Percentiles rank a stretch among this genome's conserved stretches.
These are phyloP conservation scores for Elysia chlorotica DNA, from an alignment of 1,140 invertebrate genomes.

Conservation along the genomic window DNA sequence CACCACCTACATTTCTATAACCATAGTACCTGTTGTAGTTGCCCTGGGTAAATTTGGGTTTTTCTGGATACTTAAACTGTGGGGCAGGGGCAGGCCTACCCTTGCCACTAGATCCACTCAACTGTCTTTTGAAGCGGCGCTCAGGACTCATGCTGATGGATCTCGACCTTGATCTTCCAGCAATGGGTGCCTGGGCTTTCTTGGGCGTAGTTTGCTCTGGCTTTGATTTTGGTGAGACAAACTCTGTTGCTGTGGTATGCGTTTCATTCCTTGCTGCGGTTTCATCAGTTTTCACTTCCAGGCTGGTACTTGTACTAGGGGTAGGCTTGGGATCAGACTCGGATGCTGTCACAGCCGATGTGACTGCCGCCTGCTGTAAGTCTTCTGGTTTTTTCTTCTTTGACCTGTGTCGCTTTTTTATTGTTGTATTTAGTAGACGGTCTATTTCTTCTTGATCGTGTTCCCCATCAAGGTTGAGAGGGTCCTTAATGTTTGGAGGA, in stretches of 20 bases:
- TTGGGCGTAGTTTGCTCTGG: not conserved
- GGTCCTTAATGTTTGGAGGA: constrained; percentile 89
- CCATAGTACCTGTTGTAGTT: constrained; percentile 98
- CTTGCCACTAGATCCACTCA: constrained; percentile 30
- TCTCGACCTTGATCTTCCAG: not conserved
- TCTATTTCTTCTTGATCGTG: constrained; percentile 35
- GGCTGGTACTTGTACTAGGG: not conserved
- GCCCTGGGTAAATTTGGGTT: constrained; percentile 80
- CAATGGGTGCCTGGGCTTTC: not conserved
- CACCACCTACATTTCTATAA: constrained; percentile 82
- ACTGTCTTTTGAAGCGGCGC: constrained; percentile 27
- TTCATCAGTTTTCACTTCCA: not conserved
- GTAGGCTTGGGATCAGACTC: not conserved
- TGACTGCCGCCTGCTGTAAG: not conserved
- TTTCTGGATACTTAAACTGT: constrained; percentile 32
- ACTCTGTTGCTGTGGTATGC: too few species aligned
- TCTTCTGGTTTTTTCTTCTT: constrained; percentile 17
- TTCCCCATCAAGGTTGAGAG: constrained; percentile 77
- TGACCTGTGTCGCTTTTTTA: constrained; percentile 21
- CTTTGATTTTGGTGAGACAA: too few species aligned
- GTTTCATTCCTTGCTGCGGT: not conserved
- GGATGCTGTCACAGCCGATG: not conserved
- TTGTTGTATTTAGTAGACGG: constrained; percentile 11
- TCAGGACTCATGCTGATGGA: constrained; percentile 28
- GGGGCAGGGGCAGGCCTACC: not conserved